These are phyloP conservation scores for Moxostoma hubbsi DNA, from an alignment of 2,797 vertebrate genomes.

Conservation along the genomic window DNA sequence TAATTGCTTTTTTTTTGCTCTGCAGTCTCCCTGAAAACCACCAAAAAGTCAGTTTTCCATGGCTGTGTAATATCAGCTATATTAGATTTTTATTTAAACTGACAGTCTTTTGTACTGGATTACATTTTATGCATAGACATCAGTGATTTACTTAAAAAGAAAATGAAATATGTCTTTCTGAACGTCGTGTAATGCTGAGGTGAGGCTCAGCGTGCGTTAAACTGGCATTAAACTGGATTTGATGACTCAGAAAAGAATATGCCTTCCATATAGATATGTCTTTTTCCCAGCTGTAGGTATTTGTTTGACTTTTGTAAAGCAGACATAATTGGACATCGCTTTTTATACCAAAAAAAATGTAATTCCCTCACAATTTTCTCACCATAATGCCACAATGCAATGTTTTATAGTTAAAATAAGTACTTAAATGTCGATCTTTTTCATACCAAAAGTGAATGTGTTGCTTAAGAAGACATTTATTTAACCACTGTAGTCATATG, in stretches of 20 bases:
- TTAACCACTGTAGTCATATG: no score
- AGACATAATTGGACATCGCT: conserved; percentile 65
- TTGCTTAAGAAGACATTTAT: no score
- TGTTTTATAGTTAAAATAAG: no score
- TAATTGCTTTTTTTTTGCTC: conserved; percentile 31
- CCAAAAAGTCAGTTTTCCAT: conserved; percentile 67
- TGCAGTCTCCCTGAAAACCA: conserved; percentile 66
- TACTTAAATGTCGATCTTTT: no score
- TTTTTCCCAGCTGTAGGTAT: conserved; percentile 3
- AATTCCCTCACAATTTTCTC: conserved; percentile 63
- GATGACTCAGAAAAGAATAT: conserved; percentile 12
- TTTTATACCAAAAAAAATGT: conserved; percentile 66
- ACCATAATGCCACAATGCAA: conserved; percentile 67
- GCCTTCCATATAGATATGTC: neutral
- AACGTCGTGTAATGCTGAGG: conserved; percentile 1
- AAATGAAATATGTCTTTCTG: conserved; percentile 25
- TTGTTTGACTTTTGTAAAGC: conserved; percentile 60
- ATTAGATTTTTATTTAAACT: conserved; percentile 74
- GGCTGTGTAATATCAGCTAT: conserved; percentile 69
- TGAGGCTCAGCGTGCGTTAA: conserved; percentile 11
- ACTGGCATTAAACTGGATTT: conserved; percentile 32
- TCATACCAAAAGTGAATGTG: no score
- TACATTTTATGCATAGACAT: conserved; percentile 61
- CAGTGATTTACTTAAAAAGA: conserved; percentile 18
- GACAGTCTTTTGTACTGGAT: conserved; percentile 73